Conservation (phyloP, 2,113 vertebrate species). For the Colius striatus region DNA sequence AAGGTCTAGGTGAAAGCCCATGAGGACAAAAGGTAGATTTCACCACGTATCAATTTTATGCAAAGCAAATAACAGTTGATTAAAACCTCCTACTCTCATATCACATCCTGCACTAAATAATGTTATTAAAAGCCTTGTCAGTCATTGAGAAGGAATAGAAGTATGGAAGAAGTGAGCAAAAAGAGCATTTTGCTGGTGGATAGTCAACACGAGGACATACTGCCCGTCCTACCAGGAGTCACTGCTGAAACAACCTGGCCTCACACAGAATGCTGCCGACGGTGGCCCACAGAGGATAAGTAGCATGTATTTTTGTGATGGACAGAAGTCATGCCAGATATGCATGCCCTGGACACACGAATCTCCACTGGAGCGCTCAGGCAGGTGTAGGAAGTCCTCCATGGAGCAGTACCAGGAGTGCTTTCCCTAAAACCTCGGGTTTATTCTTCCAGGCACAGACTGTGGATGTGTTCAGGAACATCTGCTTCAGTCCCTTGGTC, state of each 20-base stretch:
- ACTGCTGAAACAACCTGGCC: background rate
- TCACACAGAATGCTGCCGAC: rapidly evolving
- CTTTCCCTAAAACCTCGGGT: background rate
- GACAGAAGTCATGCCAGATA: too few species aligned
- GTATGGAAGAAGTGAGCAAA: rapidly evolving
- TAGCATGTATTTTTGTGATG: rapidly evolving
- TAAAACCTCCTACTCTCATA: background rate
- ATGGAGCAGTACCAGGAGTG: background rate
- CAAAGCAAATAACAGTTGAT: background rate
- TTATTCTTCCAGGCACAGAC: background rate
- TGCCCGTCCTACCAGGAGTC: background rate
- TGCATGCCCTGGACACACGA: too few species aligned
- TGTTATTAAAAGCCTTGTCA: background rate
- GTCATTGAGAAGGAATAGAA: rapidly evolving
- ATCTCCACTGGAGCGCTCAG: background rate
- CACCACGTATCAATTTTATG: too few species aligned
- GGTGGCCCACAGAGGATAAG: rapidly evolving
- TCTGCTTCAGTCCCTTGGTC: rapidly evolving
- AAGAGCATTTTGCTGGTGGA: rapidly evolving
- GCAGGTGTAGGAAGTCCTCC: background rate
- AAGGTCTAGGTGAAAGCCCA: background rate
- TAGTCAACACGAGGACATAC: background rate
- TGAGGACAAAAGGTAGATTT: background rate
- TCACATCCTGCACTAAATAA: background rate
- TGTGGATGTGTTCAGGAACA: rapidly evolving